Conservation (phyloP, 2,888 invertebrate species). For the Itoplectis maculator region DNA sequence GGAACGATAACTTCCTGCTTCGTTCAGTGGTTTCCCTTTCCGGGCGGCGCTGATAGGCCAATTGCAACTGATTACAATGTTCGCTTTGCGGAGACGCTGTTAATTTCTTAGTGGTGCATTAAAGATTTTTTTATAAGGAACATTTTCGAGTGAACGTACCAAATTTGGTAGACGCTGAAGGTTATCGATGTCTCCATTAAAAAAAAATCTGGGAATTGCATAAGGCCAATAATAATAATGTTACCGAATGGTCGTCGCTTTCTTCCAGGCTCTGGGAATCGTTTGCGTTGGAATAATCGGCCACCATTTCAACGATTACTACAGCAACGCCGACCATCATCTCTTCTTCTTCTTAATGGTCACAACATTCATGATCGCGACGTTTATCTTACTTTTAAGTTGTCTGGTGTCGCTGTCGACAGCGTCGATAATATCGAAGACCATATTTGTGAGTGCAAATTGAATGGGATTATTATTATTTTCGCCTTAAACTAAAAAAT, state of each 20-base stretch:
- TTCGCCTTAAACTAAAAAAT: neutral
- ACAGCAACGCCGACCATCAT: conserved; percentile 85
- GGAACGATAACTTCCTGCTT: too few relatives aligned
- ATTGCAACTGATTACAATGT: neutral
- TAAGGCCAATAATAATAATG: neutral
- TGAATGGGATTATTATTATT: neutral
- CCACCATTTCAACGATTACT: conserved; percentile 85
- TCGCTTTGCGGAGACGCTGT: too few relatives aligned
- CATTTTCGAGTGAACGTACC: too few relatives aligned
- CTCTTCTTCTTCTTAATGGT: conserved; percentile 91
- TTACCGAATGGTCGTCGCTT: conserved; percentile 53
- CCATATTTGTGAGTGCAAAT: conserved; percentile 89
- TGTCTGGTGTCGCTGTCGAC: conserved; percentile 92
- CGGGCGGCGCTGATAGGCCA: neutral
- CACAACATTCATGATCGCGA: conserved; percentile 92
- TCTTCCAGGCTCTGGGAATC: conserved; percentile 90
- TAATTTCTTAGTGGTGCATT: too few relatives aligned
- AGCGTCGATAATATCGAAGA: conserved; percentile 93
- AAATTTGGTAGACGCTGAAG: too few relatives aligned
- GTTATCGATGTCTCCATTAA: too few relatives aligned
- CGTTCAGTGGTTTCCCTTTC: neutral
- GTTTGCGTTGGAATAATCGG: conserved; percentile 90
- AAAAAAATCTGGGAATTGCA: neutral
- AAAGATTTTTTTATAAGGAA: too few relatives aligned
- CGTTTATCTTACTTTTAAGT: conserved; percentile 90